These are phyloP conservation scores for Chloroceryle inda DNA, from an alignment of 2,797 vertebrate species.

Conservation along the genomic window DNA sequence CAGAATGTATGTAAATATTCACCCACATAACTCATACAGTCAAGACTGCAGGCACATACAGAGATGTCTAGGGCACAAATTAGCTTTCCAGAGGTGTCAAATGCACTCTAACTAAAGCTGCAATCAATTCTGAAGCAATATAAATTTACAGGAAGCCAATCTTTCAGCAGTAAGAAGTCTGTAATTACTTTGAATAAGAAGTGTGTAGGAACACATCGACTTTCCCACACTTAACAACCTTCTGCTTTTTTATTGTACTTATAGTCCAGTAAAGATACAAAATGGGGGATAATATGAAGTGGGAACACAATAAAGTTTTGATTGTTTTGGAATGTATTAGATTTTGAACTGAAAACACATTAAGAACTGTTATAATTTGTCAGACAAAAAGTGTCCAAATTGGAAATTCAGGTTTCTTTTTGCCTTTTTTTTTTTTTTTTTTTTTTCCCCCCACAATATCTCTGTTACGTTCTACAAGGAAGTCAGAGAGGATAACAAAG, in stretches of 20 bases:
- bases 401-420: background rate
- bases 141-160: background rate
- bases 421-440: background rate
- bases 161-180: background rate
- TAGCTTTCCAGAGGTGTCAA: background rate
- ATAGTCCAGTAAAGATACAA: background rate
- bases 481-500: background rate
- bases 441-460: background rate
- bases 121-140: slow-evolving; percentile 2
- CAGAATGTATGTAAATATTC: slow-evolving; percentile 10
- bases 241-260: background rate
- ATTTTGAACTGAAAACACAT: background rate
- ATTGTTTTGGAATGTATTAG: background rate
- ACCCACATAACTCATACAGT: background rate
- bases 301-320: background rate
- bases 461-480: background rate
- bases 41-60: background rate
- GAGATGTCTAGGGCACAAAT: background rate
- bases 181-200: background rate
- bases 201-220: background rate
- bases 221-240: background rate
- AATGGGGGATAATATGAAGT: background rate
- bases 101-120: background rate
- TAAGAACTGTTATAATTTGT: background rate
- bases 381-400: background rate